Conservation (phyloP, 2,113 vertebrate species). For the Bombycilla garrulus region DNA sequence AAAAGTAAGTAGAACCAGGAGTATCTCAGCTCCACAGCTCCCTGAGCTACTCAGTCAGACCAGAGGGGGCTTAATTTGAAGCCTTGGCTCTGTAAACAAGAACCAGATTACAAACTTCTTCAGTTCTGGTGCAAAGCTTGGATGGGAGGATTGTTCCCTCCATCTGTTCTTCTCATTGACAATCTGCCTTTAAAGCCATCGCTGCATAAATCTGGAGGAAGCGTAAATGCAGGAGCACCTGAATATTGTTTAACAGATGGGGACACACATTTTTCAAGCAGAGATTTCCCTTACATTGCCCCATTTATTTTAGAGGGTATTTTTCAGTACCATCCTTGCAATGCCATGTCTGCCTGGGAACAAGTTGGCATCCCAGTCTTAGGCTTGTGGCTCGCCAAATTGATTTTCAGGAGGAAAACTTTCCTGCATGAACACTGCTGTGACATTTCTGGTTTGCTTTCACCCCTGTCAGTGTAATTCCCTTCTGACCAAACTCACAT, state of each 20-base stretch:
- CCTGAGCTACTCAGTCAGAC: background rate
- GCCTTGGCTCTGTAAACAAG: slow-evolving; percentile 24
- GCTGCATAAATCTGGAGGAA: slow-evolving; percentile 54
- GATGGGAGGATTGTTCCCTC: slow-evolving; percentile 21
- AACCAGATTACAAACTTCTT: slow-evolving; percentile 50
- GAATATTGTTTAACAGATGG: slow-evolving; percentile 51
- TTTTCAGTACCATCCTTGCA: background rate
- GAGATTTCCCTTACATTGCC: slow-evolving; percentile 8
- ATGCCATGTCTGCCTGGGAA: background rate
- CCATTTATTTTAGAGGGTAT: slow-evolving; percentile 10
- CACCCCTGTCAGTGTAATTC: background rate
- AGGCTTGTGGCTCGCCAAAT: background rate
- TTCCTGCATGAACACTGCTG: background rate
- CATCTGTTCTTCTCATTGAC: slow-evolving; percentile 47
- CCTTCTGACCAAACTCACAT: background rate
- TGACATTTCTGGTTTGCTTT: background rate
- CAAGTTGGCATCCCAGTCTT: background rate
- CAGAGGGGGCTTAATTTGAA: slow-evolving; percentile 3
- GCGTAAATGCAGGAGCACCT: slow-evolving; percentile 39
- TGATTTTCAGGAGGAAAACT: background rate
- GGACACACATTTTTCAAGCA: slow-evolving; percentile 9
- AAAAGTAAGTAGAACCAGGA: background rate
- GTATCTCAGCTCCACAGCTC: accelerated
- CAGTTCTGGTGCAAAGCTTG: slow-evolving; percentile 26
- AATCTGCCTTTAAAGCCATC: slow-evolving; percentile 23